Percentiles rank a stretch among this genome's conserved stretches.
phyloP scores from a whole-genome alignment of 2,888 invertebrate species.

The Leptopilina syphax region DNA sequence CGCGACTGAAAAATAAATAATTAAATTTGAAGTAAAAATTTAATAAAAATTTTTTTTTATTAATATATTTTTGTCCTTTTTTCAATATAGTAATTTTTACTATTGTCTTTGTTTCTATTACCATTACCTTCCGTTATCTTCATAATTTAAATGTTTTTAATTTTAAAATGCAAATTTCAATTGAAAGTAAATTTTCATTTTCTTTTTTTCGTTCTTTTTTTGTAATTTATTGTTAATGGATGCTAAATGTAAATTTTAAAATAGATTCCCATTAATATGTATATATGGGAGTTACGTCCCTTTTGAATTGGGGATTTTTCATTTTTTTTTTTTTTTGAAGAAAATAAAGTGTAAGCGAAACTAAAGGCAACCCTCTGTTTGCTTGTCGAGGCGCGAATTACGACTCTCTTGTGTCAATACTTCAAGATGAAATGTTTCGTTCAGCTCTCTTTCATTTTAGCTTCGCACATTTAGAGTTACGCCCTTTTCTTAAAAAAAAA shows the following conservation, averaged over 20 bases:
- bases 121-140: too few species aligned
- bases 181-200: too few species aligned
- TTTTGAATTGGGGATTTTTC: slow-evolving; percentile 56
- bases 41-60: too few species aligned
- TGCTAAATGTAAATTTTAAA: slow-evolving; percentile 50
- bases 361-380: slow-evolving; percentile 62
- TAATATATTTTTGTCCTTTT: too few species aligned
- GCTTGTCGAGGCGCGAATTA: slow-evolving; percentile 69
- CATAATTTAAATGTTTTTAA: too few species aligned
- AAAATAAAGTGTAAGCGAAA: slow-evolving; percentile 39
- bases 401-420: slow-evolving; percentile 69
- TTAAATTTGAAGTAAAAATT: too few species aligned
- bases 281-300: slow-evolving; percentile 57
- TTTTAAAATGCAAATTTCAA: too few species aligned
- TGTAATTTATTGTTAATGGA: slow-evolving; percentile 54
- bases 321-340: slow-evolving; percentile 45
- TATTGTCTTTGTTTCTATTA: too few species aligned
- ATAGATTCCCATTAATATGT: slow-evolving; percentile 44
- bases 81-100: too few species aligned
- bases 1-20: too few species aligned
- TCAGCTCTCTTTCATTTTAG: slow-evolving; percentile 59
- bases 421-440: slow-evolving; percentile 50
- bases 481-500: neutral
- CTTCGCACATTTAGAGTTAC: slow-evolving; percentile 54
- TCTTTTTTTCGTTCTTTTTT: too few species aligned